phyloP scores from a whole-genome alignment of 2,888 invertebrate genomes.

The Xestoiulus laeticollis region DNA sequence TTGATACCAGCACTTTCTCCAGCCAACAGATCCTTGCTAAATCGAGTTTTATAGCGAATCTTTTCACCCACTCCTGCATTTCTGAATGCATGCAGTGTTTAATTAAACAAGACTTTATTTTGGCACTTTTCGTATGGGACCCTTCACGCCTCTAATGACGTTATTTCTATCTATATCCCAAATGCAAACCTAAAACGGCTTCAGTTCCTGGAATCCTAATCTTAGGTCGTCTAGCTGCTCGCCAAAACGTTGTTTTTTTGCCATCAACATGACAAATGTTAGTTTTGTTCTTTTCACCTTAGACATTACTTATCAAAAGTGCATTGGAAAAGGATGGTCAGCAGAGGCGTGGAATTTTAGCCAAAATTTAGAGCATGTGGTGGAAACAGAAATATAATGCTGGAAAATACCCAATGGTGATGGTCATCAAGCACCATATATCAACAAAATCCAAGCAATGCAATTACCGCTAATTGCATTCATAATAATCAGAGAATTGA shows the following conservation, averaged over 20 bases:
- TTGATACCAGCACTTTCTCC: too few species aligned
- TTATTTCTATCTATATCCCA: constrained; percentile 18
- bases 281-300: constrained; percentile 30
- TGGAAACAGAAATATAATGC: too few species aligned
- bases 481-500: not conserved
- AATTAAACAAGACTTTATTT: not conserved
- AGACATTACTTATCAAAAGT: not conserved
- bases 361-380: too few species aligned
- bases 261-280: constrained; percentile 2
- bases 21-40: too few species aligned
- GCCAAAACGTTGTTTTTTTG: constrained; percentile 24
- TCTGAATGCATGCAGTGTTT: too few species aligned
- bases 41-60: too few species aligned
- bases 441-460: too few species aligned
- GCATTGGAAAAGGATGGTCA: not conserved
- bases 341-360: not conserved
- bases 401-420: too few species aligned
- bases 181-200: not conserved
- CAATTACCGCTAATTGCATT: not conserved
- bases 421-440: too few species aligned
- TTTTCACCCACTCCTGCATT: too few species aligned
- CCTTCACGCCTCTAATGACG: not conserved
- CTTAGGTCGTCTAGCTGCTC: not conserved
- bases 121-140: not conserved
- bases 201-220: constrained; percentile 12